Percentiles rank a stretch among this genome's conserved stretches.
These are phyloP conservation scores for Rhinogobius similis DNA, from an alignment of 2,113 vertebrate genomes.

Conservation along the genomic window DNA sequence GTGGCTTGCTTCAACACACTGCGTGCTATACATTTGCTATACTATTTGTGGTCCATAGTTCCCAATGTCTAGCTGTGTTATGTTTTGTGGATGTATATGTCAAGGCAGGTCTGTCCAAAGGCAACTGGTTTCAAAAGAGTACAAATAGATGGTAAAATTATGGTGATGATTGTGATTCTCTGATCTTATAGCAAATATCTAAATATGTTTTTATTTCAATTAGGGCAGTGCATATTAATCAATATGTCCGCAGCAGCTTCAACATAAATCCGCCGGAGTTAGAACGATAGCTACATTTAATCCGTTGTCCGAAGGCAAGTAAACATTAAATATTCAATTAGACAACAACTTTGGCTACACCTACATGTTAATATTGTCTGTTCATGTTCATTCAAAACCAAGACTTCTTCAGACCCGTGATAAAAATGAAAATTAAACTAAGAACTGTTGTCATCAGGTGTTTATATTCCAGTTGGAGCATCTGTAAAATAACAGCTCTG, in stretches of 20 bases:
- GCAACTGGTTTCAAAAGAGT: conserved; percentile 13
- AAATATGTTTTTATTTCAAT: too few species aligned
- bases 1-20: conserved; percentile 19
- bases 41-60: conserved; percentile 30
- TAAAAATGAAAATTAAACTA: neutral
- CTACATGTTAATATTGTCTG: too few species aligned
- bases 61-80: conserved; percentile 20
- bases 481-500: neutral
- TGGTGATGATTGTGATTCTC: neutral
- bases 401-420: too few species aligned
- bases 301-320: too few species aligned
- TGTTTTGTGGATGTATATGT: conserved; percentile 23
- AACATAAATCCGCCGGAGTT: too few species aligned
- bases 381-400: too few species aligned
- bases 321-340: too few species aligned
- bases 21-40: conserved; percentile 28
- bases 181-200: too few species aligned
- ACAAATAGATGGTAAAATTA: conserved; percentile 2
- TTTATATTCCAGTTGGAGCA: neutral
- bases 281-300: too few species aligned
- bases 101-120: conserved; percentile 7
- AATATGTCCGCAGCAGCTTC: too few species aligned
- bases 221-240: too few species aligned
- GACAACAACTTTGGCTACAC: too few species aligned
- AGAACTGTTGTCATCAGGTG: neutral